phyloP scores from a whole-genome alignment of 2,113 vertebrate genomes.

The Leucopternis melanops region DNA sequence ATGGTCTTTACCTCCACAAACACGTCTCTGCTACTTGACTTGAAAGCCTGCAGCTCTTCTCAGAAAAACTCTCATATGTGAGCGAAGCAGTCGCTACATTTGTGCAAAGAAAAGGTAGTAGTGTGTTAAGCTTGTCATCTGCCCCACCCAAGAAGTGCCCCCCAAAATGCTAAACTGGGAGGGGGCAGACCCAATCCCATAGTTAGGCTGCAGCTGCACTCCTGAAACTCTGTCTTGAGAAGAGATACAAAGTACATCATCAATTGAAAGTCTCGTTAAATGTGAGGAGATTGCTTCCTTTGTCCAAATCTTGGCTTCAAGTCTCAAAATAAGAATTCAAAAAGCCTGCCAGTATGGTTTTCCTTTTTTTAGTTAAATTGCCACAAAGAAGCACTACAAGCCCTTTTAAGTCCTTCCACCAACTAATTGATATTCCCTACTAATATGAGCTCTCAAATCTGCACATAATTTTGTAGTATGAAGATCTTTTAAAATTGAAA shows the following conservation, averaged over 20 bases:
- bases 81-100: neutral
- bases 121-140: neutral
- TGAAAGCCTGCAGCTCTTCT: neutral
- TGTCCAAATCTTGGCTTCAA: neutral
- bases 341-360: neutral
- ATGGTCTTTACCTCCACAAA: neutral
- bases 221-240: neutral
- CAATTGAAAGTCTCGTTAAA: neutral
- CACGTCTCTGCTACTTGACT: neutral
- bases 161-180: neutral
- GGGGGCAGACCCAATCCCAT: neutral
- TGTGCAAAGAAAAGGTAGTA: neutral
- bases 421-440: neutral
- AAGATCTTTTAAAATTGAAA: neutral
- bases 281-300: neutral
- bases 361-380: neutral
- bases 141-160: neutral
- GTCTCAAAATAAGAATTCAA: neutral
- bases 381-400: neutral
- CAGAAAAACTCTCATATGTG: neutral
- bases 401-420: neutral
- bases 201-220: neutral
- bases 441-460: neutral
- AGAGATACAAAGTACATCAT: neutral
- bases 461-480: neutral